Evolutionary conservation across 2,888 invertebrate species (phyloP).

Genomic region (Micoletzkya japonica): DNA sequence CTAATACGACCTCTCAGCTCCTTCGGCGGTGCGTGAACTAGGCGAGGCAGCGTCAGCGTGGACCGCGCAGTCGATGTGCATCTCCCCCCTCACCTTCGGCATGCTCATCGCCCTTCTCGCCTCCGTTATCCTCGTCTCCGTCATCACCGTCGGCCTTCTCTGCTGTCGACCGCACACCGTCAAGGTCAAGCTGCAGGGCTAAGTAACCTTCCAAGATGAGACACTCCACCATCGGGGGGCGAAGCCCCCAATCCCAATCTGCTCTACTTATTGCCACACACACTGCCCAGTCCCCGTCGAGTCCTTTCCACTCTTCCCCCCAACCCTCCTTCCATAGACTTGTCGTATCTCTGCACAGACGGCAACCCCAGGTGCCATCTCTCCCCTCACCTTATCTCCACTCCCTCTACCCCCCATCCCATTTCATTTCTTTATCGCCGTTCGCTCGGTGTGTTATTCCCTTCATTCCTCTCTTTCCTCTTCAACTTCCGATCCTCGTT

Average conservation of each 20-base stretch:
- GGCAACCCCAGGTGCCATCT: too few relatives aligned
- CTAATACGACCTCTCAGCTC: constrained; percentile 5
- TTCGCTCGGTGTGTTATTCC: too few relatives aligned
- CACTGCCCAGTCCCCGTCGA: neutral
- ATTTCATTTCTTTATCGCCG: constrained; percentile 15
- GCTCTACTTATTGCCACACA: neutral
- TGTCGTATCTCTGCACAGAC: too few relatives aligned
- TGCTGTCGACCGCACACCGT: constrained; percentile 43
- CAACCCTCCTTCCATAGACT: neutral
- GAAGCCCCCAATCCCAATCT: too few relatives aligned
- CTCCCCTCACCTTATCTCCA: constrained; percentile 1
- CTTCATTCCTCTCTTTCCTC: too few relatives aligned
- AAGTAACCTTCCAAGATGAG: too few relatives aligned
- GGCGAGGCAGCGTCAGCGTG: constrained; percentile 26
- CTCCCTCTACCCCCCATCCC: neutral
- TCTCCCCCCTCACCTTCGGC: constrained; percentile 45
- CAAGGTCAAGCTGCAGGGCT: constrained; percentile 35
- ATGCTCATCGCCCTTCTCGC: constrained; percentile 40
- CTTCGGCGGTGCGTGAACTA: constrained; percentile 25
- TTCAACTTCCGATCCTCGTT: too few relatives aligned
- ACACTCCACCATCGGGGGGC: too few relatives aligned
- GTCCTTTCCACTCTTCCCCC: constrained; percentile 2
- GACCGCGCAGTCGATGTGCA: constrained; percentile 36
- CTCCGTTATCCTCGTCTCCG: constrained; percentile 37
- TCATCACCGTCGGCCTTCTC: constrained; percentile 38